Base-by-base conservation (phyloP, 2,797 vertebrate genomes). In the Myiotriccus ornatus region DNA sequence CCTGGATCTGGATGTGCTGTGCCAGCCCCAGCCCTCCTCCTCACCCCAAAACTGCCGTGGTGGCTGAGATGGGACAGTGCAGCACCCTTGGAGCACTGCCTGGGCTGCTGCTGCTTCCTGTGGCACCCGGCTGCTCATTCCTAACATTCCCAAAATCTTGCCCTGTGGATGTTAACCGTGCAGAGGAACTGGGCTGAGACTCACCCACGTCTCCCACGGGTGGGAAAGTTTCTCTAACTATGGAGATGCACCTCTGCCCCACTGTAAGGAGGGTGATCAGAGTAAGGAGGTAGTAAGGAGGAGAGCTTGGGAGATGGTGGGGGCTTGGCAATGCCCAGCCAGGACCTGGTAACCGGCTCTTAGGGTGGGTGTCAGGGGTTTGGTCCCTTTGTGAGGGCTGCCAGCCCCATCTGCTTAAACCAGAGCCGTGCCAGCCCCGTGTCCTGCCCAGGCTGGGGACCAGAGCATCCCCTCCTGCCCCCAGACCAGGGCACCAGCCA, bases 231-330 rank as follows among this genome's bases (percentile, higher is more conserved):
- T 35, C 37, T 21, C 57, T 52, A 49, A 1, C 20, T 5, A 0
- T 14, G 49, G 41, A 60, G 55, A 1, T 56, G 65, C 39, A 39
- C 6, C 60, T 74, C 56, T 27, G 69, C 57, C 63, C 22, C n/a
- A 6, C n/a, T 0, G 0, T 19, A 1, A 69, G 41, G 39, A 39
- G 28, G 57, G 23, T 19, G 50, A 11, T 25, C 0, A 0, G n/a
- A 37, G 62, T 11, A 14, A 77, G 20, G 56, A 60, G 39, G 20
- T 6, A 28, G 53, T 18, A 39, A 70, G 10, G 67, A 52, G 7
- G 0, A 8, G 27, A 21, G 25, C 6, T 19, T 10, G 50, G 53
- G 77, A 34, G 12, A 15, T 3, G 6, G 10, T 13, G 28, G 24
- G 39, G 25, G 50, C 17, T 47, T 9, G 47, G 8, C 55, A 49